Evolutionary conservation across 2,888 invertebrate species (phyloP).

Genomic region (Gandaritis pyraliata): DNA sequence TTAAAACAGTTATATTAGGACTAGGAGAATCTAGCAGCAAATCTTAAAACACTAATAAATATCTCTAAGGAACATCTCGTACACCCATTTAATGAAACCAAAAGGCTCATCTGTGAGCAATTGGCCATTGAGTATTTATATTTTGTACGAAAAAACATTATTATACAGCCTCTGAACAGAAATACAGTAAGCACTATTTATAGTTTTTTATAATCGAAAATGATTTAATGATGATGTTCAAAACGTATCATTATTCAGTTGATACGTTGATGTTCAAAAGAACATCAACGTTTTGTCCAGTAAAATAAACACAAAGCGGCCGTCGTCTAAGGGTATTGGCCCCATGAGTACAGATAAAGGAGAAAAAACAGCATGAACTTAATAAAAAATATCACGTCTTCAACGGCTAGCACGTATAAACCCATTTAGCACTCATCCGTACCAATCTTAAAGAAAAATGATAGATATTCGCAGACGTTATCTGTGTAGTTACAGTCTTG

Average conservation of each 20-base stretch:
- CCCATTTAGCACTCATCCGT: conserved; percentile 8
- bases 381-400: conserved; percentile 40
- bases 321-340: conserved; percentile 17
- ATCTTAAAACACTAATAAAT: too few relatives aligned
- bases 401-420: conserved; percentile 3
- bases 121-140: not conserved
- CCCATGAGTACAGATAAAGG: conserved; percentile 18
- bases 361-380: conserved; percentile 30
- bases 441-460: not conserved
- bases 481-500: not conserved
- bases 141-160: too few relatives aligned
- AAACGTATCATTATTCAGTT: conserved; percentile 6
- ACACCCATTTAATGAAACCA: too few relatives aligned
- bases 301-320: conserved; percentile 12
- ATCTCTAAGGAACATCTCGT: too few relatives aligned
- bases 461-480: not conserved
- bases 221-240: not conserved
- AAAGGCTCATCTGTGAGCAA: too few relatives aligned
- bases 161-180: too few relatives aligned
- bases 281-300: too few relatives aligned
- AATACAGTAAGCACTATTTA: too few relatives aligned
- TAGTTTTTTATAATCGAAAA: not conserved
- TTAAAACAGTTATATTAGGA: not conserved
- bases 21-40: not conserved
- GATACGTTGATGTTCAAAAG: too few relatives aligned